Evolutionary conservation across 2,113 vertebrate species (phyloP).

Genomic region (Oenanthe melanoleuca): DNA sequence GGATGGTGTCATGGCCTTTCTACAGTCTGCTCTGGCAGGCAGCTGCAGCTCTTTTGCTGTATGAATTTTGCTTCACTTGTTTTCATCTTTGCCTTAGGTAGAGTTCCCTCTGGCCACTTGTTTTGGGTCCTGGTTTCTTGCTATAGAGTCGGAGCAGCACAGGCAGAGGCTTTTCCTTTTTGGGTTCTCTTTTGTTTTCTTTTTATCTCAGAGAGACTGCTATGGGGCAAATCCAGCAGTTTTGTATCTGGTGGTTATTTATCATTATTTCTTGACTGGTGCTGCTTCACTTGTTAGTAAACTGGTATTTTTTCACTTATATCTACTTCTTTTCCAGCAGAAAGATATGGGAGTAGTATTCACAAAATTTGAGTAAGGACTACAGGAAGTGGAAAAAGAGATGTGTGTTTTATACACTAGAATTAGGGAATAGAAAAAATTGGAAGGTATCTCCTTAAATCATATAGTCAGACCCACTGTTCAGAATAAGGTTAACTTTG

Average conservation of each 20-base stretch:
- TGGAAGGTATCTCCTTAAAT: not conserved
- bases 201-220: not conserved
- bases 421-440: not conserved
- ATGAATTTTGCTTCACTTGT: not conserved
- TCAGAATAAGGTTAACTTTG: not conserved
- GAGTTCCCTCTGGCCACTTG: not conserved
- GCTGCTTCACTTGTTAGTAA: not conserved
- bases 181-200: not conserved
- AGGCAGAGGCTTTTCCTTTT: not conserved
- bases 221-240: not conserved
- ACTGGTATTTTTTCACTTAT: not conserved
- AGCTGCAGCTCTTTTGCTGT: not conserved
- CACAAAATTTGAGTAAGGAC: not conserved
- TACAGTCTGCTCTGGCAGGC: not conserved
- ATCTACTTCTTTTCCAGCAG: not conserved
- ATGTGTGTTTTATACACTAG: not conserved
- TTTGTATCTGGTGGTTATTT: not conserved
- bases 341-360: not conserved
- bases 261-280: not conserved
- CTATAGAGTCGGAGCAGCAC: rapidly evolving
- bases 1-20: rapidly evolving
- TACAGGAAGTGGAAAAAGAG: not conserved
- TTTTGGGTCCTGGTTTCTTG: not conserved
- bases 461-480: not conserved
- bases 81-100: not conserved